A percentile compares a stretch with the other conserved stretches of the same genome.
Evolutionary conservation across 1,140 invertebrate genomes (phyloP).

Genomic region (Diorhabda carinulata): DNA sequence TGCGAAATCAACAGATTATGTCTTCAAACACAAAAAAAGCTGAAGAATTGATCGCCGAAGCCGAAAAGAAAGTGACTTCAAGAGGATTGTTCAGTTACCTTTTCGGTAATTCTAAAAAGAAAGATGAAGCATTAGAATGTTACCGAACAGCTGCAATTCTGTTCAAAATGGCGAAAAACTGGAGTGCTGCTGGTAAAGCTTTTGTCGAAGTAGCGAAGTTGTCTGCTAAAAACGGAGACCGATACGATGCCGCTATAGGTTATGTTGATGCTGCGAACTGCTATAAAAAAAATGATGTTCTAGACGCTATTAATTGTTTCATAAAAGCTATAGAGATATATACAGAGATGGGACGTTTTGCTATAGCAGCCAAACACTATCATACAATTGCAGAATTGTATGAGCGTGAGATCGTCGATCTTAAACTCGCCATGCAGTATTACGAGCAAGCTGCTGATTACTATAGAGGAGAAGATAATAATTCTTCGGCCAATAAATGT

Average conservation of each 20-base stretch:
- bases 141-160: constrained; percentile 93
- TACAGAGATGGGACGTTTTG: constrained; percentile 98
- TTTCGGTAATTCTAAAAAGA: constrained; percentile 74
- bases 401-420: constrained; percentile 86
- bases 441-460: constrained; percentile 98
- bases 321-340: constrained; percentile 97
- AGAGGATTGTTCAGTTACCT: constrained; percentile 87
- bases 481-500: constrained; percentile 95
- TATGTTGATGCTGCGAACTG: constrained; percentile 96
- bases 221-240: constrained; percentile 78
- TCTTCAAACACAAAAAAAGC: constrained; percentile 92
- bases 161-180: constrained; percentile 99
- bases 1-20: constrained; percentile 54
- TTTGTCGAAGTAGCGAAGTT: constrained; percentile 88
- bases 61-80: constrained; percentile 84
- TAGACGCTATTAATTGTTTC: constrained; percentile 89
- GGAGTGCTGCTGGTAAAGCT: constrained; percentile 89
- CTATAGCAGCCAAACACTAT: constrained; percentile 97
- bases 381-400: constrained; percentile 97
- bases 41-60: constrained; percentile 83
- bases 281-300: constrained; percentile 91
- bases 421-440: constrained; percentile 87
- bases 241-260: constrained; percentile 91
- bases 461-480: constrained; percentile 85
- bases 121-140: constrained; percentile 94